Evolutionary conservation across 2,888 invertebrate species (phyloP).

Genomic region (Archaeoteleia sp.): DNA sequence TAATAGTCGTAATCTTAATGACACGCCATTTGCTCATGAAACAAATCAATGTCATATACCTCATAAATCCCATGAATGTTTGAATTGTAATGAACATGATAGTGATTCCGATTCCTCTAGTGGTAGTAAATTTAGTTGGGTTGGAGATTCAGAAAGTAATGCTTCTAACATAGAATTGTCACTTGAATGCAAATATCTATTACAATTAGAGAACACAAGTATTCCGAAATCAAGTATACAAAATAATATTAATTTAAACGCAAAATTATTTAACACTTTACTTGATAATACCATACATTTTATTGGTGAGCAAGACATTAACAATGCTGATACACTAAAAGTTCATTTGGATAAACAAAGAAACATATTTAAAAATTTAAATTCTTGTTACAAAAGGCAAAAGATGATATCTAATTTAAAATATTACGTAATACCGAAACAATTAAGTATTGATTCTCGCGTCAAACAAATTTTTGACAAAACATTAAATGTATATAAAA

Average conservation of each 20-base stretch:
- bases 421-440: constrained; percentile 13
- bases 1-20: too few species aligned
- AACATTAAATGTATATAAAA: constrained; percentile 6
- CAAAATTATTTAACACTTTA: neutral
- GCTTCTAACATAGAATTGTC: neutral
- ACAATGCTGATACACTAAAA: neutral
- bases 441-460: constrained; percentile 11
- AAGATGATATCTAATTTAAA: constrained; percentile 7
- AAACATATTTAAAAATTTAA: constrained; percentile 4
- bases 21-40: too few species aligned
- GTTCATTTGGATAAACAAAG: constrained; percentile 10
- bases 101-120: too few species aligned
- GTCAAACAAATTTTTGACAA: constrained; percentile 12
- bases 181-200: neutral
- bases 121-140: too few species aligned
- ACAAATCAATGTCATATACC: too few species aligned
- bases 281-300: neutral
- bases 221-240: neutral
- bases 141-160: neutral
- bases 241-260: neutral
- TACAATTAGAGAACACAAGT: neutral
- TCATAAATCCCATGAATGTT: too few species aligned
- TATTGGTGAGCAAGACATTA: neutral
- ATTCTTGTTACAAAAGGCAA: constrained; percentile 12
- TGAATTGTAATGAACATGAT: too few species aligned